phyloP scores from a whole-genome alignment of 2,113 vertebrate species.

The Raja brachyura region DNA sequence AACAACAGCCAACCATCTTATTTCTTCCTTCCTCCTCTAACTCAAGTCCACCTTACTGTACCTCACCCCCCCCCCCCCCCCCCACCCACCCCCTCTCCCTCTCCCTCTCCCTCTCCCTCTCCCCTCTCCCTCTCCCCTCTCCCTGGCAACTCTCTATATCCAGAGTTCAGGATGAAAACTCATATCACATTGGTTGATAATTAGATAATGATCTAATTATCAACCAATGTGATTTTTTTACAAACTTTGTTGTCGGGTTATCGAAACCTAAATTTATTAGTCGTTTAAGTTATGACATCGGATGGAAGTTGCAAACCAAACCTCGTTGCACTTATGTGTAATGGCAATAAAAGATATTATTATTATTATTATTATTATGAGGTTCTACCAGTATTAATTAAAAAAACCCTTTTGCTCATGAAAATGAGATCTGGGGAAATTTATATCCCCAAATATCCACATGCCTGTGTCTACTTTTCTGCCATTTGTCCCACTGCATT shows the following conservation, averaged over 20 bases:
- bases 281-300: too few species aligned
- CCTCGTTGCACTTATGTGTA: too few species aligned
- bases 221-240: too few species aligned
- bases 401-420: not conserved
- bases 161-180: not conserved
- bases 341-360: too few species aligned
- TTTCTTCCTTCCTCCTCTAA: not conserved
- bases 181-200: not conserved
- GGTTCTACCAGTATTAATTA: not conserved
- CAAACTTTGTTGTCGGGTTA: too few species aligned
- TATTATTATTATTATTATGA: too few species aligned
- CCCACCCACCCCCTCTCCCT: not conserved
- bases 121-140: not conserved
- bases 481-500: not conserved
- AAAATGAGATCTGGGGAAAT: too few species aligned
- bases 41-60: not conserved
- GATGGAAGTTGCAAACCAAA: too few species aligned
- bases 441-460: too few species aligned
- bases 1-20: not conserved
- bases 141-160: not conserved
- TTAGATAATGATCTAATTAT: too few species aligned
- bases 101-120: not conserved
- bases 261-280: too few species aligned
- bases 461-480: not conserved
- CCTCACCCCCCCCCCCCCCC: too few species aligned